Conservation (phyloP, 2,797 vertebrate genomes). For the Darevskia nairensis region DNA sequence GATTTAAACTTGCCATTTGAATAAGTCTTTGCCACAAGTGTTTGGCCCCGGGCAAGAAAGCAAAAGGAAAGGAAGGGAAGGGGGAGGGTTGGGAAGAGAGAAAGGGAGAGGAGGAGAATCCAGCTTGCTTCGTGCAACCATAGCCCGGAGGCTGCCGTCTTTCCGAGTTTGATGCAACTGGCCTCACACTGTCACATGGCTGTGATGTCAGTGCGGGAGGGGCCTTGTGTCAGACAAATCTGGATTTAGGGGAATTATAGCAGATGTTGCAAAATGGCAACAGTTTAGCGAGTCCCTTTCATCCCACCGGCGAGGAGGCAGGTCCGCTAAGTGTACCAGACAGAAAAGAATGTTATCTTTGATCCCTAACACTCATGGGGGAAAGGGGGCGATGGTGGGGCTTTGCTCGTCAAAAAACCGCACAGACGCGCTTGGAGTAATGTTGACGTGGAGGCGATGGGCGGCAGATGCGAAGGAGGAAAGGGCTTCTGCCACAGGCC, state of each 20-base stretch:
- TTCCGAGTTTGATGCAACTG: constrained; percentile 78
- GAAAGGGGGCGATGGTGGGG: constrained; percentile 49
- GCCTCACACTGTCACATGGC: constrained; percentile 83
- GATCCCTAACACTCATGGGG: constrained; percentile 79
- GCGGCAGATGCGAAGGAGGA: constrained; percentile 69
- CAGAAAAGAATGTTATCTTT: constrained; percentile 86
- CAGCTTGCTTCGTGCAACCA: constrained; percentile 80
- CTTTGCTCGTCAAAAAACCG: constrained; percentile 64
- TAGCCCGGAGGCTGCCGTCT: constrained; percentile 80
- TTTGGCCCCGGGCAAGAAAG: constrained; percentile 83
- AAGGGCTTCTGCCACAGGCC: constrained; percentile 59
- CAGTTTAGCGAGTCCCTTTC: constrained; percentile 87
- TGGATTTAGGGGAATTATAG: constrained; percentile 89
- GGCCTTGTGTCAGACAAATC: constrained; percentile 85
- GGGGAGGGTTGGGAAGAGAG: too few species aligned
- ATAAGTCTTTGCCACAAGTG: constrained; percentile 85
- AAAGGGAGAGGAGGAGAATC: neutral
- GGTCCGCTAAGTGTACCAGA: constrained; percentile 81
- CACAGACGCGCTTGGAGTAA: constrained; percentile 62
- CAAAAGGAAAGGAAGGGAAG: neutral
- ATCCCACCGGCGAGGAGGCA: constrained; percentile 81
- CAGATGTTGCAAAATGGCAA: constrained; percentile 88
- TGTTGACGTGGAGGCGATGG: constrained; percentile 74
- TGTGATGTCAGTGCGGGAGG: constrained; percentile 83
- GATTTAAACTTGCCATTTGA: constrained; percentile 86